Conservation (phyloP, 2,113 vertebrate genomes). For the Heliornis fulica region DNA sequence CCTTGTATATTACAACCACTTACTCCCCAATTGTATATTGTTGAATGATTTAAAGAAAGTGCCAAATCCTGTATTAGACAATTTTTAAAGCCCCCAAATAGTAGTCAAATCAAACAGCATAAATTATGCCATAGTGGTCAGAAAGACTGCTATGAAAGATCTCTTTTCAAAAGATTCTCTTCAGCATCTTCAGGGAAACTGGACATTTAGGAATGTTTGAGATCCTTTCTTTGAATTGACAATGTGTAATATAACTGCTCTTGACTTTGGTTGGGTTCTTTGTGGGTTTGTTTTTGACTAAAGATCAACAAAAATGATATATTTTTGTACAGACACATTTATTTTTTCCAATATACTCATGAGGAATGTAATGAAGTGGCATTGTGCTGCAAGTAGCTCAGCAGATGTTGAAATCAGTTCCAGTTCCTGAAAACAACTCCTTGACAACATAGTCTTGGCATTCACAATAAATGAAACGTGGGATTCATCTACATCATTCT, state of each 20-base stretch:
- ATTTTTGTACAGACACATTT: neutral
- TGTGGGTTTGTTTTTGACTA: neutral
- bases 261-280: neutral
- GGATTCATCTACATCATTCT: slow-evolving; percentile 44
- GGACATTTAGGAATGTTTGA: slow-evolving; percentile 59
- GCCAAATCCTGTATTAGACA: neutral
- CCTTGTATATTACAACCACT: neutral
- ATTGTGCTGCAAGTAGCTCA: slow-evolving; percentile 57
- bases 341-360: slow-evolving; percentile 50
- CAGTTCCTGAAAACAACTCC: slow-evolving; percentile 65
- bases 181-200: neutral
- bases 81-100: neutral
- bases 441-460: slow-evolving; percentile 49
- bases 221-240: slow-evolving; percentile 4
- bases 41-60: neutral
- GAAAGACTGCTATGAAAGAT: neutral
- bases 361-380: slow-evolving; percentile 77
- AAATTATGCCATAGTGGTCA: neutral
- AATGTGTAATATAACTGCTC: neutral
- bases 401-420: slow-evolving; percentile 66
- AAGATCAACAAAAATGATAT: neutral
- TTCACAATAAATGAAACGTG: slow-evolving; percentile 52
- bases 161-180: neutral
- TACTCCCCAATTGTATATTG: neutral
- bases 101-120: neutral